phyloP scores from a whole-genome alignment of 2,888 invertebrate genomes.

The Zygothrica quintamaculata region DNA sequence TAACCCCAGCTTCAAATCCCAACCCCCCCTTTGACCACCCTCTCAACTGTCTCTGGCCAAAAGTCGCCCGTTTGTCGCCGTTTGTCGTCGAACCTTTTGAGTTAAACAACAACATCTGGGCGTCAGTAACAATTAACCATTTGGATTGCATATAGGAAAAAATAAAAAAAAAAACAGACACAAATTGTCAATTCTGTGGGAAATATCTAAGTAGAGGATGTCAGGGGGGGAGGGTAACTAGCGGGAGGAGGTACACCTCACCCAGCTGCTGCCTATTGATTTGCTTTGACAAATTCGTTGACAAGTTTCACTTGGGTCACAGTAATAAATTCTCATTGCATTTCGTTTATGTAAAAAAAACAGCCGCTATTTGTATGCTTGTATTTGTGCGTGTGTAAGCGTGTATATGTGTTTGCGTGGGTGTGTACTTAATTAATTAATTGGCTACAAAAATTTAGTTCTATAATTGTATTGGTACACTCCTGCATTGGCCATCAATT shows the following conservation, averaged over 20 bases:
- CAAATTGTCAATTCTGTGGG: constrained; percentile 31
- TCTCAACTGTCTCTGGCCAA: constrained; percentile 24
- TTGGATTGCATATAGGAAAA: constrained; percentile 49
- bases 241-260: constrained; percentile 8
- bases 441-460: constrained; percentile 53
- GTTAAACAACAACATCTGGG: constrained; percentile 66
- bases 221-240: not conserved
- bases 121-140: constrained; percentile 70
- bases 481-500: constrained; percentile 63
- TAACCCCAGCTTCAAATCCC: not conserved
- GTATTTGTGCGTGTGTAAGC: constrained; percentile 9
- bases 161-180: not conserved
- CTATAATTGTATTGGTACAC: constrained; percentile 28
- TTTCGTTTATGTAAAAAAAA: constrained; percentile 74
- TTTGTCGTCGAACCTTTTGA: constrained; percentile 52
- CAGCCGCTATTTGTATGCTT: constrained; percentile 17
- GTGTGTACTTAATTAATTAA: constrained; percentile 70
- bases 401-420: constrained; percentile 44
- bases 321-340: constrained; percentile 76
- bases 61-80: constrained; percentile 64
- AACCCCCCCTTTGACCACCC: not conserved
- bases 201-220: constrained; percentile 26
- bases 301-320: constrained; percentile 30
- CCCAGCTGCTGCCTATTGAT: constrained; percentile 50
- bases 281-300: constrained; percentile 73